Evolutionary conservation across 2,113 vertebrate genomes (phyloP), one percentile per base, ranked within the genome.

Genomic region (Muntiacus reevesi): DNA sequence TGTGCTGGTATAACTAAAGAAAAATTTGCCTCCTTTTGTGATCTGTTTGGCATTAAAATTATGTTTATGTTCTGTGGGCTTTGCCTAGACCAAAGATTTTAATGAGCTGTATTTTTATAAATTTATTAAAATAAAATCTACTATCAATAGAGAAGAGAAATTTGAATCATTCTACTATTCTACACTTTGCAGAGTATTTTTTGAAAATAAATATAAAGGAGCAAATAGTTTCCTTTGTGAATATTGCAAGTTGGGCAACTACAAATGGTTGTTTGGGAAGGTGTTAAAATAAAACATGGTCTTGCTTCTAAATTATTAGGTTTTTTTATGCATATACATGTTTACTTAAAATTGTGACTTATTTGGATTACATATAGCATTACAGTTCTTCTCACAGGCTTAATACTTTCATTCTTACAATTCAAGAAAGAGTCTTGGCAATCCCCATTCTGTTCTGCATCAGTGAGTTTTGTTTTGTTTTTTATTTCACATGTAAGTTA

Each of bases 381-480:
- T 9, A 94, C 54, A 40, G 21, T 95, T 95, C 45, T 97, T 96
- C 67, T 98, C 57, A 25, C 57, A 50, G 71, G 45, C 43, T 94
- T 89, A 95, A 85, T 82, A 15, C 93, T 67, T 97, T 98, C 95
- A 59, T 96, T 98, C 98, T 94, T 94, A 96, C 78, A 83, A 96
- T 76, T 98, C 33, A 52, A 85, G 82, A 85, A 52, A 43, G 74
- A 97, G 47, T 27, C 11, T 43, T 0, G 1, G 92, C 21, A 81
- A 19, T 25, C 55, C 47, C 15, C 30, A 36, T 81, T 62, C 43
- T 91, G 43, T 81, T 71, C 55, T 81, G 10, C 33, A n/a, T 62
- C 30, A 50, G 1, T 83, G 89, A 62, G 30, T 50, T 79, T 91
- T 81, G 40, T n/a, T 59, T 79, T 79, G 30, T 91, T 90, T 59